Evolutionary conservation across 2,113 vertebrate species (phyloP).

Genomic region (Hippoglossus stenolepis): DNA sequence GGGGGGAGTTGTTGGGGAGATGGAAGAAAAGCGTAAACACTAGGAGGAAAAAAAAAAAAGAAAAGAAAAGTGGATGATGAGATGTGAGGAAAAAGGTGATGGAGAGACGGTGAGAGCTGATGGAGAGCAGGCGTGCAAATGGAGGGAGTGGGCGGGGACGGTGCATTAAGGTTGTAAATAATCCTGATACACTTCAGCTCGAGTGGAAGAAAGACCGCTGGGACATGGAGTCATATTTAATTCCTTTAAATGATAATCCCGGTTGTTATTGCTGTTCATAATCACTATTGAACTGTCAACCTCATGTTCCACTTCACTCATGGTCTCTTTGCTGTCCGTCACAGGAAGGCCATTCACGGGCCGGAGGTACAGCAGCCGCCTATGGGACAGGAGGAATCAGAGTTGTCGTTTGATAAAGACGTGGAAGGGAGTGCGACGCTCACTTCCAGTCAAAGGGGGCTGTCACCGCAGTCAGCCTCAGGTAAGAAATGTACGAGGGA

Average conservation of each 20-base stretch:
- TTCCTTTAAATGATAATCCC: not conserved
- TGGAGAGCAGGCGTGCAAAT: constrained; percentile 49
- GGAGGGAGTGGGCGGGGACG: constrained; percentile 45
- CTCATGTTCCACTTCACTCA: no score
- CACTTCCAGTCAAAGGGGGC: constrained; percentile 31
- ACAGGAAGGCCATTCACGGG: constrained; percentile 71
- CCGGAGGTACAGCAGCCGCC: constrained; percentile 50
- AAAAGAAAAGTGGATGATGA: not conserved
- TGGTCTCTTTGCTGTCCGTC: not conserved
- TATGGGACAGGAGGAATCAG: constrained; percentile 78
- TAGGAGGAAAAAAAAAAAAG: not conserved
- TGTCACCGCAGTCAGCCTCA: constrained; percentile 27
- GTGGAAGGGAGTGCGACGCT: constrained; percentile 46
- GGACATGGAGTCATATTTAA: not conserved
- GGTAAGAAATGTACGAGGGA: constrained; percentile 40
- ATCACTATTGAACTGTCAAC: not conserved
- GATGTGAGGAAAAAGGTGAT: constrained; percentile 22
- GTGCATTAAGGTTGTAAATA: constrained; percentile 47
- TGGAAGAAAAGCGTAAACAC: not conserved
- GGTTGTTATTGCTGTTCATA: not conserved
- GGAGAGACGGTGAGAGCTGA: constrained; percentile 38
- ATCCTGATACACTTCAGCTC: constrained; percentile 31
- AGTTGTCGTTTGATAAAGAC: constrained; percentile 51
- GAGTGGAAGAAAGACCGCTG: not conserved
- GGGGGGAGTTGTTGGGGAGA: not conserved